These are phyloP conservation scores for Patella vulgata DNA, from an alignment of 1,140 invertebrate genomes.

Conservation along the genomic window DNA sequence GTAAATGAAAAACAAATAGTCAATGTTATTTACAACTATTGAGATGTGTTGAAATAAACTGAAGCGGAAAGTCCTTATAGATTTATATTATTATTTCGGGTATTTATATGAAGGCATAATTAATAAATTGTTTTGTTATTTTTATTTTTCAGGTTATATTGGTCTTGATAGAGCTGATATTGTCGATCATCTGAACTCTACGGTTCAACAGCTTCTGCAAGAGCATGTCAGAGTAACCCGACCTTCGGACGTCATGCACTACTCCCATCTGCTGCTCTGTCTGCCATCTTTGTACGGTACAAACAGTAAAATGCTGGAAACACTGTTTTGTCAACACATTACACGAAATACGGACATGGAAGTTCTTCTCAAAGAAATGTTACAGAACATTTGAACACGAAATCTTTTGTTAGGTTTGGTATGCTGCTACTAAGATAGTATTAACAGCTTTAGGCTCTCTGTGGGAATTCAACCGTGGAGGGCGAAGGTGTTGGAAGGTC, in stretches of 20 bases:
- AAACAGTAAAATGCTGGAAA: slow-evolving; percentile 61
- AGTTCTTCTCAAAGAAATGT: slow-evolving; percentile 58
- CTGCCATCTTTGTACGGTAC: slow-evolving; percentile 62
- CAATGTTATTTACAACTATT: too few species aligned
- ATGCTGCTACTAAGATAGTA: too few species aligned
- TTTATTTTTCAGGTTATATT: slow-evolving; percentile 48
- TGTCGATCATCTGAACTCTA: slow-evolving; percentile 56
- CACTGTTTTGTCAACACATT: slow-evolving; percentile 61
- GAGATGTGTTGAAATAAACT: too few species aligned
- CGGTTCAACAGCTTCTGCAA: slow-evolving; percentile 57
- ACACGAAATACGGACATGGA: slow-evolving; percentile 54
- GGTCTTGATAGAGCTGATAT: slow-evolving; percentile 47
- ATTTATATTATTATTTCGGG: too few species aligned
- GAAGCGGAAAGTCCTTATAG: too few species aligned
- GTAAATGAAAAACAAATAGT: too few species aligned
- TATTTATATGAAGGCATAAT: too few species aligned
- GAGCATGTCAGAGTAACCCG: slow-evolving; percentile 53
- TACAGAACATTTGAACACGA: slow-evolving; percentile 47
- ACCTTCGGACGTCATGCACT: slow-evolving; percentile 61
- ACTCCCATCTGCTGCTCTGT: slow-evolving; percentile 59
- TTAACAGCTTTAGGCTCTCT: too few species aligned
- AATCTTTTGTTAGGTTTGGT: too few species aligned
- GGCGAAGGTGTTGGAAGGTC: too few species aligned
- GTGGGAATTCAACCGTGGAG: too few species aligned
- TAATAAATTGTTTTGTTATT: slow-evolving; percentile 16